Percentiles rank a stretch among this genome's conserved stretches.
Evolutionary conservation across 2,888 invertebrate species (phyloP).

Genomic region (Nemotelus pantherinus): DNA sequence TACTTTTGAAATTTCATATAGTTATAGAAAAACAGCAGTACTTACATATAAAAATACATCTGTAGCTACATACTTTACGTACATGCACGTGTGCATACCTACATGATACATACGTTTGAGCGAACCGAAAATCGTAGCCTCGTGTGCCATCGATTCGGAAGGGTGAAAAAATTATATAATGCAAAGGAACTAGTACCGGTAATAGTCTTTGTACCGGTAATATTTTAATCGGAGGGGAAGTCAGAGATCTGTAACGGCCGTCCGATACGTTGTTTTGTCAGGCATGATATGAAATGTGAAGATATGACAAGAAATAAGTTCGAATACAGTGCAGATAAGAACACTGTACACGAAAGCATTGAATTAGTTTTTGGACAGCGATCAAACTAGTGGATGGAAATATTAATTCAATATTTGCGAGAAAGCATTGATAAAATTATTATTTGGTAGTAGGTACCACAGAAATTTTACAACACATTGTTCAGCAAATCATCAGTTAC

Average conservation of each 20-base stretch:
- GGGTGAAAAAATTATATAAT: conserved; percentile 32
- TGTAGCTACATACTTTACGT: neutral
- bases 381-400: neutral
- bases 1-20: no score
- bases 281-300: conserved; percentile 8
- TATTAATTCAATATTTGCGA: no score
- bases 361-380: neutral
- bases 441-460: no score
- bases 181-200: neutral
- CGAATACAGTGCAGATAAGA: neutral
- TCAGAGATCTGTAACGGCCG: conserved; percentile 35
- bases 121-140: neutral
- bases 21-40: no score
- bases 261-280: neutral
- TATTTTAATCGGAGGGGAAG: conserved; percentile 45
- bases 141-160: conserved; percentile 21
- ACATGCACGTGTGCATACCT: neutral
- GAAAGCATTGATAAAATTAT: no score
- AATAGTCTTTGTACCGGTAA: conserved; percentile 37
- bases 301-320: neutral
- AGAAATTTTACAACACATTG: no score
- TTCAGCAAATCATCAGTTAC: no score
- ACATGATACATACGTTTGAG: no score
- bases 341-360: neutral
- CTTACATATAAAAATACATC: no score